These are phyloP conservation scores for Eristalis tenax DNA, from an alignment of 2,888 invertebrate genomes.

Conservation along the genomic window DNA sequence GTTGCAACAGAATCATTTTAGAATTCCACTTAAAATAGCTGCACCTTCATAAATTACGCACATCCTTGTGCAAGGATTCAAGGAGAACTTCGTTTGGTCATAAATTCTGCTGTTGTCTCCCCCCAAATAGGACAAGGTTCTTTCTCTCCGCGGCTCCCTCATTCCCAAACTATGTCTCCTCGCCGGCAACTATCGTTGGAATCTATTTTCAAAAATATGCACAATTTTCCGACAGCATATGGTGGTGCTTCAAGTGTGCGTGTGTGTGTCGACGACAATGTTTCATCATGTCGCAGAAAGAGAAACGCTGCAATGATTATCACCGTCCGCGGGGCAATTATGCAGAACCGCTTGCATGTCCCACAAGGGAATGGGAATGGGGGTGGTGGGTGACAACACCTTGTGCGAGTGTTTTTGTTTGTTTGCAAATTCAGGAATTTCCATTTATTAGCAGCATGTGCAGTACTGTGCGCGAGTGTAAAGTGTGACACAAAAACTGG, in stretches of 20 bases:
- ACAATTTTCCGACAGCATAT: slow-evolving; percentile 56
- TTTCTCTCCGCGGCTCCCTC: too few species aligned
- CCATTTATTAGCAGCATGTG: slow-evolving; percentile 66
- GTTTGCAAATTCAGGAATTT: slow-evolving; percentile 49
- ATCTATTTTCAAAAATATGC: slow-evolving; percentile 55
- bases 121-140: background rate
- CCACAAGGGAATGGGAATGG: background rate
- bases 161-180: too few species aligned
- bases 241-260: background rate
- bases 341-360: slow-evolving; percentile 5
- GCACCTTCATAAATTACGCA: background rate
- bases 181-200: slow-evolving; percentile 4
- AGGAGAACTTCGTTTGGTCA: background rate
- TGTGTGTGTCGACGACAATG: background rate
- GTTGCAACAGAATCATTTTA: background rate
- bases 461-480: slow-evolving; percentile 30
- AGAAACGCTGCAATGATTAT: slow-evolving; percentile 42
- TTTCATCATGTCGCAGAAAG: slow-evolving; percentile 41
- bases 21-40: background rate
- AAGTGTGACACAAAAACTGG: background rate
- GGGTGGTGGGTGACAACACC: slow-evolving; percentile 27
- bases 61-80: background rate
- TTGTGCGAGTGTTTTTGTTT: background rate
- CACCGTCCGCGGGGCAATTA: slow-evolving; percentile 33
- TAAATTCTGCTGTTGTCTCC: background rate